Evolutionary conservation across 2,888 invertebrate species (phyloP).

Genomic region (Brassicogethes aeneus): DNA sequence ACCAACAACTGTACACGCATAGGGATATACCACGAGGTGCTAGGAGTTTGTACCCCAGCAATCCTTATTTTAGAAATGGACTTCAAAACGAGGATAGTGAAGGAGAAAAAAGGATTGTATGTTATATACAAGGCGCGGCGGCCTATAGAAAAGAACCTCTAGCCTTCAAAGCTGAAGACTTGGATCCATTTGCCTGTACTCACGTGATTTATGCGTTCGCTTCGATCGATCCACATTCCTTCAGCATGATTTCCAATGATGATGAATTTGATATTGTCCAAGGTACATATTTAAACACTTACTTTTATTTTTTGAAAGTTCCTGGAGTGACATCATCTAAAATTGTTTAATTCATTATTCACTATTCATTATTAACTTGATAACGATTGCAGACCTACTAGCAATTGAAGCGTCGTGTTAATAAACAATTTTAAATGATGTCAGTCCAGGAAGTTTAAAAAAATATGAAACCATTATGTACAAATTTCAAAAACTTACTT

Average conservation of each 20-base stretch:
- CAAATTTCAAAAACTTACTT: too few species aligned
- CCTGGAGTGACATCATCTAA: too few species aligned
- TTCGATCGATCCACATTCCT: conserved; percentile 56
- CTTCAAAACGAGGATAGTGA: background rate
- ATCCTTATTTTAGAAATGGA: conserved; percentile 11
- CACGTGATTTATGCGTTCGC: conserved; percentile 69
- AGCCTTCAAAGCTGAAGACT: conserved; percentile 53
- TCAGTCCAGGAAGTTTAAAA: too few species aligned
- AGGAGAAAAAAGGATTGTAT: conserved; percentile 47
- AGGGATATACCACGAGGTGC: conserved; percentile 16
- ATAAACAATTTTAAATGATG: too few species aligned
- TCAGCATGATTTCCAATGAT: conserved; percentile 54
- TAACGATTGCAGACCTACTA: too few species aligned
- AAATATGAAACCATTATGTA: too few species aligned
- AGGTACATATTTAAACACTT: conserved; percentile 51
- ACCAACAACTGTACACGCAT: conserved; percentile 27
- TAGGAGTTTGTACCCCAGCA: conserved; percentile 18
- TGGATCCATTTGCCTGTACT: conserved; percentile 60
- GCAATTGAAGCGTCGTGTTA: too few species aligned
- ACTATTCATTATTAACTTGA: too few species aligned
- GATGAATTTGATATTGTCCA: conserved; percentile 63
- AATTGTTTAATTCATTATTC: too few species aligned
- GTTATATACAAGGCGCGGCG: conserved; percentile 61
- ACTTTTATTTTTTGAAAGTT: too few species aligned
- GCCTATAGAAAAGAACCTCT: conserved; percentile 59